phyloP scores from a whole-genome alignment of 2,113 vertebrate species.

The Eclectus roratus region DNA sequence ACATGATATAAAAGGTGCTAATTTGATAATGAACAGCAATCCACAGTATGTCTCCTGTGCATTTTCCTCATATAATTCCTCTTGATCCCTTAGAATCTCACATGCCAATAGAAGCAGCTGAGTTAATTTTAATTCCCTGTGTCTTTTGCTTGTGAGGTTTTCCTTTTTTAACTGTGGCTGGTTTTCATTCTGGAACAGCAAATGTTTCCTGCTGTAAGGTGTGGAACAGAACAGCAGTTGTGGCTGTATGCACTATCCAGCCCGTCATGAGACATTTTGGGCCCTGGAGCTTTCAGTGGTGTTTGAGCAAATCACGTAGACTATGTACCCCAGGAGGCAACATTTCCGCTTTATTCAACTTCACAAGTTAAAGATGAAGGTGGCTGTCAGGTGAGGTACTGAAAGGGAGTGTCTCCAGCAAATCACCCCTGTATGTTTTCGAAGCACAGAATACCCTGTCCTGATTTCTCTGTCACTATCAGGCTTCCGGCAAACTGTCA shows the following conservation, averaged over 20 bases:
- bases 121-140: background rate
- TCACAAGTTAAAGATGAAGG: conserved; percentile 34
- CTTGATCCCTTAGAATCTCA: background rate
- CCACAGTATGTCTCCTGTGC: background rate
- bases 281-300: conserved; percentile 13
- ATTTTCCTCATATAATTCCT: conserved; percentile 23
- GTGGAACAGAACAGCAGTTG: background rate
- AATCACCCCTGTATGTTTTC: background rate
- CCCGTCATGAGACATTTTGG: background rate
- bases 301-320: conserved; percentile 26
- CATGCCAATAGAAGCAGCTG: background rate
- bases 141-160: background rate
- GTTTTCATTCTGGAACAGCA: background rate
- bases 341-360: conserved; percentile 32
- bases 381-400: conserved; percentile 13
- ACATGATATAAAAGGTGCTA: conserved; percentile 10
- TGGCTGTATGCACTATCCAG: background rate
- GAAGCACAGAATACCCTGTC: background rate
- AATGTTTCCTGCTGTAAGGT: background rate
- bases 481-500: conserved; percentile 24
- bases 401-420: conserved; percentile 15
- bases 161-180: background rate
- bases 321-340: conserved; percentile 35
- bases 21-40: background rate
- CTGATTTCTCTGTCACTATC: background rate